phyloP scores from a whole-genome alignment of 2,888 invertebrate species.

The Theretra japonica region DNA sequence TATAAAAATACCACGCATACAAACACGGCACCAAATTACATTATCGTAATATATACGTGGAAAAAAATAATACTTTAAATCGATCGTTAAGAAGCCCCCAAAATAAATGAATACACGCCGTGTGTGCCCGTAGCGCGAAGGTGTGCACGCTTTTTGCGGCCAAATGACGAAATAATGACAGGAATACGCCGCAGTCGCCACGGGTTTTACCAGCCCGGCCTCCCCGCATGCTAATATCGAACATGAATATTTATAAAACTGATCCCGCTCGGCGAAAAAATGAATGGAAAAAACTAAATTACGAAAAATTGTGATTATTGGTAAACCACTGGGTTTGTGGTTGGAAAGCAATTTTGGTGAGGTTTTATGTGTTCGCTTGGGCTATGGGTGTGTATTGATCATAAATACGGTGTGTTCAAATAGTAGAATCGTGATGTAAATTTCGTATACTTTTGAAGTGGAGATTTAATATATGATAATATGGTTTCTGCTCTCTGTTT shows the following conservation, averaged over 20 bases:
- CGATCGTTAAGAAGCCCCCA: slow-evolving; percentile 24
- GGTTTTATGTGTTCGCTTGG: not conserved
- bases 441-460: not conserved
- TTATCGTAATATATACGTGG: slow-evolving; percentile 16
- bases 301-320: slow-evolving; percentile 20
- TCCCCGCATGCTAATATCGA: slow-evolving; percentile 75
- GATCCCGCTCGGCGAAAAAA: slow-evolving; percentile 60
- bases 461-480: not conserved
- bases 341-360: slow-evolving; percentile 8
- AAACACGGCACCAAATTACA: not conserved
- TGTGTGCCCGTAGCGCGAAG: slow-evolving; percentile 47
- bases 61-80: slow-evolving; percentile 25
- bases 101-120: slow-evolving; percentile 27
- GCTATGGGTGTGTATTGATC: not conserved
- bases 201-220: slow-evolving; percentile 56
- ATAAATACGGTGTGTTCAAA: not conserved
- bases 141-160: slow-evolving; percentile 74
- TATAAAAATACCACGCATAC: not conserved
- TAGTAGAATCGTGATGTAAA: not conserved
- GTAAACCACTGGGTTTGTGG: slow-evolving; percentile 24
- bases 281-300: slow-evolving; percentile 26
- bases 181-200: slow-evolving; percentile 58
- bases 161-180: slow-evolving; percentile 82
- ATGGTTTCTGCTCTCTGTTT: not conserved
- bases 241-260: slow-evolving; percentile 82